These are phyloP conservation scores for Ethmia dodecea DNA, from an alignment of 2,888 invertebrate genomes.

Conservation along the genomic window DNA sequence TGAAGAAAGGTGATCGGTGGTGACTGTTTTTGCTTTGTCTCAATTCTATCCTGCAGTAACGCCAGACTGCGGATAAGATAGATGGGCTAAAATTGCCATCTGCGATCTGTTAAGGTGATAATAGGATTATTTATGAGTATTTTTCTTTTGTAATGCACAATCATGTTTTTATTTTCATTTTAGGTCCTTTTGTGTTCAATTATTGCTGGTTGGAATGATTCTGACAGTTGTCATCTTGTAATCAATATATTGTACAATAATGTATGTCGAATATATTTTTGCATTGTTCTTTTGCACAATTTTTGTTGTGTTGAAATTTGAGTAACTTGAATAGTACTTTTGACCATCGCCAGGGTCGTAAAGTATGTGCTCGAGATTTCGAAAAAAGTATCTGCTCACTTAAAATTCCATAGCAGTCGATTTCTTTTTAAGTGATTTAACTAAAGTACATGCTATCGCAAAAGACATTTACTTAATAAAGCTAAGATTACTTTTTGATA, in stretches of 20 bases:
- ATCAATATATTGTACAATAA: slow-evolving; percentile 43
- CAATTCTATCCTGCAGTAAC: slow-evolving; percentile 37
- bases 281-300: slow-evolving; percentile 60
- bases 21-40: slow-evolving; percentile 29
- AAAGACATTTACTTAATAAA: slow-evolving; percentile 68
- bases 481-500: slow-evolving; percentile 66
- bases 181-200: slow-evolving; percentile 44
- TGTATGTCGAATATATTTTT: slow-evolving; percentile 55
- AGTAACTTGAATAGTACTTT: slow-evolving; percentile 19
- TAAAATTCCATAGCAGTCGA: slow-evolving; percentile 48
- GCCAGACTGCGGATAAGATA: slow-evolving; percentile 50
- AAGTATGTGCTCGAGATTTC: slow-evolving; percentile 25
- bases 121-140: slow-evolving; percentile 54
- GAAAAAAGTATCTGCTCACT: slow-evolving; percentile 40
- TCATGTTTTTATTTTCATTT: slow-evolving; percentile 51
- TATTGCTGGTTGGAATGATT: slow-evolving; percentile 41
- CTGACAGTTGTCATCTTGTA: too few relatives aligned
- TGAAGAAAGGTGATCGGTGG: slow-evolving; percentile 44
- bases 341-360: slow-evolving; percentile 60
- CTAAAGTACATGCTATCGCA: slow-evolving; percentile 66
- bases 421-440: slow-evolving; percentile 54
- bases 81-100: slow-evolving; percentile 28
- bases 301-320: slow-evolving; percentile 40
- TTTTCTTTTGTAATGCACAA: slow-evolving; percentile 66
- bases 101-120: slow-evolving; percentile 60